Evolutionary conservation across 2,113 vertebrate species (phyloP), one percentile per base, ranked within the genome.

Genomic region (Polypterus senegalus): DNA sequence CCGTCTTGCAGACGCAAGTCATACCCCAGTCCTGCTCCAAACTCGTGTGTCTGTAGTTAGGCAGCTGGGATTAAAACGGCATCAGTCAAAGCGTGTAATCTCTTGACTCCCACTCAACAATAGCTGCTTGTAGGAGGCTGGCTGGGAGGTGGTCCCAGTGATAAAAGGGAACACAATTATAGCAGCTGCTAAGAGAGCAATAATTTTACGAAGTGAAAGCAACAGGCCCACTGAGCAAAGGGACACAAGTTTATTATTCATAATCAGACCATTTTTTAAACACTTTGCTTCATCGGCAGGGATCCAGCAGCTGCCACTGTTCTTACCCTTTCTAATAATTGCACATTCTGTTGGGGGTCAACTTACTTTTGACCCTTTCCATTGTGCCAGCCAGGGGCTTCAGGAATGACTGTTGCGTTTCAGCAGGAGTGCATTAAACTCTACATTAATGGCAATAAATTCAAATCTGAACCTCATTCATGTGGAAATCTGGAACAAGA

Each of bases 291-390:
- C 7, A 56, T 72, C 83, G 48, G 80, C 81, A 79, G 87, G 88
- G 85, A 78, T 81, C 79, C 83, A 66, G 81, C 88, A 90, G 86
- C 87, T 90, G 88, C 83, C 75, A 72, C 72, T 72, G 75, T 75
- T 63, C 74, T 61, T 69, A 74, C 66, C 70, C 70, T 71, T 66
- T 54, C 80, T 76, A 76, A 85, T 82, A 84, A 89, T 87, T 84
- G 83, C 83, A 78, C 85, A 70, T 88, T 87, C 83, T 89, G 86
- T 71, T 76, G 68, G 72, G 75, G 88, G 86, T 90, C 86, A 86
- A 69, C 75, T 83, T 79, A 87, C 87, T 87, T 88, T 79, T 90
- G 86, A 90, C 88, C 88, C 70, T 10, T 47, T 57, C 63, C 77
- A 72, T 88, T 78, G 81, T 85, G 73, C 63, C 7, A 6, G 3